phyloP scores from a whole-genome alignment of 1,140 invertebrate species.

The Paraescarpia echinospica region DNA sequence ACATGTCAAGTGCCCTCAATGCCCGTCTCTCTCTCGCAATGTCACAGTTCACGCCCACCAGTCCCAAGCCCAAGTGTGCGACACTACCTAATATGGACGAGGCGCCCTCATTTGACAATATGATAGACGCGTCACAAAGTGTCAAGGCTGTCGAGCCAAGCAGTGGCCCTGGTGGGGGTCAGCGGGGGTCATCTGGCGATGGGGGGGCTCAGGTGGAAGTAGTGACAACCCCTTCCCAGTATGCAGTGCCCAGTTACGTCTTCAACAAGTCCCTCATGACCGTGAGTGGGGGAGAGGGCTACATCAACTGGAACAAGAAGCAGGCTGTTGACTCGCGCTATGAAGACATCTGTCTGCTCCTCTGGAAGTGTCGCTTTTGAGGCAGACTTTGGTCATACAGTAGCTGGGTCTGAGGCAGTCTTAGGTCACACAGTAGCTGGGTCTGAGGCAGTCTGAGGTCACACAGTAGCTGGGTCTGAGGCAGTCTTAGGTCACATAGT shows the following conservation, averaged over 20 bases:
- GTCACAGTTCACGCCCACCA: not conserved
- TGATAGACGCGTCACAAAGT: not conserved
- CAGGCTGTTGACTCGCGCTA: not conserved
- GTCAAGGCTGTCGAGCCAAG: not conserved
- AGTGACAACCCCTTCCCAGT: not conserved
- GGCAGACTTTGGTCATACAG: not conserved
- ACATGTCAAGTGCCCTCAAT: not conserved
- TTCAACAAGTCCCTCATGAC: not conserved
- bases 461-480: not conserved
- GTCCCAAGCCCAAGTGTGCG: not conserved
- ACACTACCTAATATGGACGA: not conserved
- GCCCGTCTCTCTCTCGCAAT: not conserved
- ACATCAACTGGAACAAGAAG: conserved; percentile 25
- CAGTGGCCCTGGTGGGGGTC: not conserved
- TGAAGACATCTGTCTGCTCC: conserved; percentile 27
- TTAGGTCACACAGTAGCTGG: not conserved
- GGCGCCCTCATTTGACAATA: not conserved
- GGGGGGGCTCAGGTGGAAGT: not conserved
- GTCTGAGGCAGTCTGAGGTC: not conserved
- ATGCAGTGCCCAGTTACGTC: not conserved
- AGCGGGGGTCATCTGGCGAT: not conserved
- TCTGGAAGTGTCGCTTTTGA: conserved; percentile 24
- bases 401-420: not conserved
- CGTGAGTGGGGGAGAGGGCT: conserved; percentile 26
- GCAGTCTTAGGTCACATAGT: not conserved